Conservation (phyloP, 2,113 vertebrate species). For the western clawed frog (Xenopus tropicalis) region UCB_Xtro_10.0 CM004443.2:58760001-58760500, state of each 20-base stretch:
- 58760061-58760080: slow-evolving; percentile 22
- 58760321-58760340: too few species aligned
- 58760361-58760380: too few species aligned
- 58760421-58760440: too few species aligned
- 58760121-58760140: slow-evolving; percentile 32
- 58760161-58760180: slow-evolving; percentile 13
- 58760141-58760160: slow-evolving; percentile 12
- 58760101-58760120: slow-evolving; percentile 33
- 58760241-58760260: background rate
- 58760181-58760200: slow-evolving; percentile 12
- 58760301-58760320: too few species aligned
- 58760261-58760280: too few species aligned
- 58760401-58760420: too few species aligned
- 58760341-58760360: too few species aligned
- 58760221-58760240: slow-evolving; percentile 10
- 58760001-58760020: slow-evolving; percentile 39
- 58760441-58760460: too few species aligned
- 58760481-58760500: too few species aligned
- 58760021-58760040: slow-evolving; percentile 37
- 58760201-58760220: slow-evolving; percentile 15
- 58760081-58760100: slow-evolving; percentile 40
- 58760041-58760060: slow-evolving; percentile 27
- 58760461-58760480: too few species aligned
- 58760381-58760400: too few species aligned
- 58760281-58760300: too few species aligned